Percentiles rank a stretch among this genome's conserved stretches.
These are phyloP conservation scores for Agonopterix arenella DNA, from an alignment of 2,888 invertebrate species.

Conservation along the genomic window DNA sequence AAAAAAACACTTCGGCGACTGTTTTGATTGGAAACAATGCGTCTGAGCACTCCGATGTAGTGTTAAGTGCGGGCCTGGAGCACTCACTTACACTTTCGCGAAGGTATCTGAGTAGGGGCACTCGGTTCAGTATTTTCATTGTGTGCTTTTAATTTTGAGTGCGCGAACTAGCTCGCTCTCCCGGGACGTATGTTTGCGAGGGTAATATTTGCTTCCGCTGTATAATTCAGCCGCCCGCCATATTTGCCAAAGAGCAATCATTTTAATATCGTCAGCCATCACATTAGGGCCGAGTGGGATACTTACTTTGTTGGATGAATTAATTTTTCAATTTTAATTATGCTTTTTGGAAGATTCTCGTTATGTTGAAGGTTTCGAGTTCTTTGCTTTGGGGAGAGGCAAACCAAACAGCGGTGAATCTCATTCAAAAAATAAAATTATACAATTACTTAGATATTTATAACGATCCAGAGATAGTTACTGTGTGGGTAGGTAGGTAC, in stretches of 20 bases:
- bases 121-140: conserved; percentile 76
- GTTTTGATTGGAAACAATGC: conserved; percentile 75
- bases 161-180: conserved; percentile 79
- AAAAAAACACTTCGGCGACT: conserved; percentile 73
- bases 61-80: conserved; percentile 67
- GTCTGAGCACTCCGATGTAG: conserved; percentile 42
- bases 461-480: too few relatives aligned
- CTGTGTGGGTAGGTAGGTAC: too few relatives aligned
- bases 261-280: conserved; percentile 78
- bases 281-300: conserved; percentile 67
- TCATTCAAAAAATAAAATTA: too few relatives aligned
- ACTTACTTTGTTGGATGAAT: conserved; percentile 61
- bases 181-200: conserved; percentile 76
- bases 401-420: too few relatives aligned
- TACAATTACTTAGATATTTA: too few relatives aligned
- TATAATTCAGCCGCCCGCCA: conserved; percentile 80
- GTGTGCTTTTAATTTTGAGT: conserved; percentile 81
- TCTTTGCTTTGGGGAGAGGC: neutral
- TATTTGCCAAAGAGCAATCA: conserved; percentile 81
- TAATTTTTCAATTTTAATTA: conserved; percentile 65
- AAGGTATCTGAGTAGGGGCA: conserved; percentile 66
- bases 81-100: conserved; percentile 66
- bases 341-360: conserved; percentile 3
- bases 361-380: neutral
- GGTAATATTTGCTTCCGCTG: conserved; percentile 79